Evolutionary conservation across 1,140 invertebrate species (phyloP).

Genomic region (Caenorhabditis brenneri): DNA sequence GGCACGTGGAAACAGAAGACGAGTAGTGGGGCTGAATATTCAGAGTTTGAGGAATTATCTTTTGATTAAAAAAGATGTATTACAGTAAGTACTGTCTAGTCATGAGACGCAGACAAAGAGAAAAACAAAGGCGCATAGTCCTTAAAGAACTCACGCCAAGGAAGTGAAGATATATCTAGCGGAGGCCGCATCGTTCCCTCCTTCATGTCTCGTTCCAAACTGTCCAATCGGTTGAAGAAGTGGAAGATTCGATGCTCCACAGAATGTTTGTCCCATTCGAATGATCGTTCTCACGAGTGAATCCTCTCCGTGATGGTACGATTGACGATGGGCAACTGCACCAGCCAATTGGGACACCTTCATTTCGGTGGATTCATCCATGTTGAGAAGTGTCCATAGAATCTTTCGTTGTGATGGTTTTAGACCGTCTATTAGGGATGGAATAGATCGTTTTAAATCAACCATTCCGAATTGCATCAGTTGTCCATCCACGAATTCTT

Average conservation of each 20-base stretch:
- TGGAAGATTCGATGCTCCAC: constrained; percentile 96
- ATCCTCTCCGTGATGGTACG: constrained; percentile 95
- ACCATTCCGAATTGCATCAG: constrained; percentile 24
- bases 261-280: constrained; percentile 94
- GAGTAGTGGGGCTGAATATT: constrained; percentile 77
- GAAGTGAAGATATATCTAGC: constrained; percentile 96
- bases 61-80: too few relatives aligned
- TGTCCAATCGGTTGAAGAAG: constrained; percentile 87
- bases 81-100: too few relatives aligned
- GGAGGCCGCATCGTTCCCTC: constrained; percentile 93
- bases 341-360: constrained; percentile 96
- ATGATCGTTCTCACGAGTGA: constrained; percentile 93
- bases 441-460: constrained; percentile 80
- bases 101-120: too few relatives aligned
- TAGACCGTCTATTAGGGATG: constrained; percentile 87
- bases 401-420: constrained; percentile 95
- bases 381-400: constrained; percentile 87
- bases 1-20: constrained; percentile 83
- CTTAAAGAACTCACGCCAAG: constrained; percentile 75
- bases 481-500: neutral
- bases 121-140: too few relatives aligned
- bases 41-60: neutral
- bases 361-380: constrained; percentile 90
- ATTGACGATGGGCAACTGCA: constrained; percentile 90
- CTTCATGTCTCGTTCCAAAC: constrained; percentile 77